Conservation (phyloP, 2,113 vertebrate genomes). For the Coryphaenoides rupestris region DNA sequence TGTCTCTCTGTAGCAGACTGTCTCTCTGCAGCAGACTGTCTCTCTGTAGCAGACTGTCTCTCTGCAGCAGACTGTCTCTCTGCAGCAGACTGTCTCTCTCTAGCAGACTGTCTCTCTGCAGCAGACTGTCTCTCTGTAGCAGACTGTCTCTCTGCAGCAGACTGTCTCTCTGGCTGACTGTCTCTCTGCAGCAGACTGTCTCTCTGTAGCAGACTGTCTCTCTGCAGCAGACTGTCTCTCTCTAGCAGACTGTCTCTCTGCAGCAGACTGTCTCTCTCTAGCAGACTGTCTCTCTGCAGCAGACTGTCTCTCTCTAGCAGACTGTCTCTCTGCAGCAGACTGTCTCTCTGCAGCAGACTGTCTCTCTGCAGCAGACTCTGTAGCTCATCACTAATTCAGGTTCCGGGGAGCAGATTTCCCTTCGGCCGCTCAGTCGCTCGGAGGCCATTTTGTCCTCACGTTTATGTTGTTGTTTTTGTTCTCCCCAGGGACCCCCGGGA, state of each 20-base stretch:
- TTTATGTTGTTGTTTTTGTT: not conserved
- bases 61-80: slow-evolving; percentile 19
- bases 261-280: slow-evolving; percentile 12
- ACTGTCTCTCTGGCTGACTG: no score
- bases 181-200: no score
- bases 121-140: slow-evolving; percentile 13
- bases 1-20: slow-evolving; percentile 11
- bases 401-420: not conserved
- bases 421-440: not conserved
- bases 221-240: slow-evolving; percentile 19
- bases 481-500: slow-evolving; percentile 80
- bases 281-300: slow-evolving; percentile 13
- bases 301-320: slow-evolving; percentile 10
- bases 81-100: slow-evolving; percentile 12
- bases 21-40: slow-evolving; percentile 8
- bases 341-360: slow-evolving; percentile 11
- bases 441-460: no score
- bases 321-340: slow-evolving; percentile 11
- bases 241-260: slow-evolving; percentile 12
- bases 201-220: slow-evolving; percentile 7
- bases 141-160: slow-evolving; percentile 10
- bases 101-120: slow-evolving; percentile 12
- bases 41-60: slow-evolving; percentile 7
- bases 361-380: no score
- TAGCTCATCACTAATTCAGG: slow-evolving; percentile 10